Conservation (phyloP, 2,113 vertebrate species). For the Emydura subglobosa region DNA sequence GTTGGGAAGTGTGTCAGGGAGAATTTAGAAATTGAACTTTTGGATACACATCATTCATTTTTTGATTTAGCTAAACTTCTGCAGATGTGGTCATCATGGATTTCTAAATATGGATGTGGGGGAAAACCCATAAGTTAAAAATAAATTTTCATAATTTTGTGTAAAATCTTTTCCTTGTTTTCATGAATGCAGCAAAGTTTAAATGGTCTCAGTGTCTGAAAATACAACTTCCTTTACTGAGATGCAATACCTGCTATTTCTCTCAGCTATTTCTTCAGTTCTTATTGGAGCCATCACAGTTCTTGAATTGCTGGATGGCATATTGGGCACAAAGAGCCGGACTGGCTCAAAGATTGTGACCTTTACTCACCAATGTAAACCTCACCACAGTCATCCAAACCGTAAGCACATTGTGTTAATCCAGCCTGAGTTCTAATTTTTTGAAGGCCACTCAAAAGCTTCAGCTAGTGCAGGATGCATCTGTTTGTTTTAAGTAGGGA, state of each 20-base stretch:
- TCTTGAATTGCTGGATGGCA: not conserved
- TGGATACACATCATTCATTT: not conserved
- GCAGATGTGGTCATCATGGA: not conserved
- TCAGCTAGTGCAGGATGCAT: not conserved
- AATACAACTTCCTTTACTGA: not conserved
- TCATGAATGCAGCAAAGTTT: not conserved
- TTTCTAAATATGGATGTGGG: not conserved
- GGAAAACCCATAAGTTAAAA: not conserved
- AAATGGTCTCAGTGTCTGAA: not conserved
- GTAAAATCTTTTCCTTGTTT: not conserved
- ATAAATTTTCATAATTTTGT: not conserved
- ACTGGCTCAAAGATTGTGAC: too few species aligned
- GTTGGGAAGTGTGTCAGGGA: not conserved
- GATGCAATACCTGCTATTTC: not conserved
- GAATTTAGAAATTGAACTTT: not conserved
- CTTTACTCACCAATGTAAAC: not conserved
- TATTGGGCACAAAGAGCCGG: not conserved
- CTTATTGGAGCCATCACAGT: not conserved
- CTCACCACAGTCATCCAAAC: not conserved
- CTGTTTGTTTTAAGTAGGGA: not conserved
- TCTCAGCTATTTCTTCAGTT: not conserved
- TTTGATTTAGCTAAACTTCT: not conserved
- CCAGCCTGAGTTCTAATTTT: too few species aligned
- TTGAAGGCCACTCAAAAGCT: not conserved
- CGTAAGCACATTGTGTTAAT: too few species aligned